Evolutionary conservation across 1,140 invertebrate species (phyloP), one percentile per base, ranked within the genome.

Genomic region (Aphidius ervi): DNA sequence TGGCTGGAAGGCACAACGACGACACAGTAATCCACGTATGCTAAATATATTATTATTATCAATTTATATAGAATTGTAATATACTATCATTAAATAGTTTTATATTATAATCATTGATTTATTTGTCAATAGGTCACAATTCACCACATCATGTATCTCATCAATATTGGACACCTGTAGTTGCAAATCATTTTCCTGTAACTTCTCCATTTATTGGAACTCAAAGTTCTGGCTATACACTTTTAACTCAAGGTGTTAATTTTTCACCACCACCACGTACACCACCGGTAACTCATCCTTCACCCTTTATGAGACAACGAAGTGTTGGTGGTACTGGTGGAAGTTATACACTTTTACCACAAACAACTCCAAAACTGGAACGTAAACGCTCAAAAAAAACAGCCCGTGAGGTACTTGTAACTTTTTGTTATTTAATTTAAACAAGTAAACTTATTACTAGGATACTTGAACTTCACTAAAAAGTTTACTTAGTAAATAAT

Each of bases 161-260:
- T 50, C 69, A 85, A 74, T 81, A 82, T 61, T 87, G 85, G 85
- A 76, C 83, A 49, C 85, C 85, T 5, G 76, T 86, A 31, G 76
- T 81, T 53, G 85, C 85, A 8, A 85, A 82, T 16, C 85, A 87
- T 67, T 87, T 87, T 64, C 80, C 85, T 6, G 75, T 79, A 9
- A 80, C 81, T 59, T 86, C 85, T 23, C 85, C 85, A 50, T 87
- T 87, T 74, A 69, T 71, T 59, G 73, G 65, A 63, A 65, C 68
- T n/a, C 74, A 71, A 58, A 72, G 69, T 60, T 58, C 71, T 65
- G 75, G 74, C 16, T 78, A 77, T 58, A 72, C 75, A 45, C 68
- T 77, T 48, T 61, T 77, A 64, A 67, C 76, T 43, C 75, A 77
- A 54, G 71, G 68, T 63, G 62, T 73, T 48, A 70, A 73, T 63